These are phyloP conservation scores for Todus mexicanus DNA, from an alignment of 2,797 vertebrate species.

Conservation along the genomic window DNA sequence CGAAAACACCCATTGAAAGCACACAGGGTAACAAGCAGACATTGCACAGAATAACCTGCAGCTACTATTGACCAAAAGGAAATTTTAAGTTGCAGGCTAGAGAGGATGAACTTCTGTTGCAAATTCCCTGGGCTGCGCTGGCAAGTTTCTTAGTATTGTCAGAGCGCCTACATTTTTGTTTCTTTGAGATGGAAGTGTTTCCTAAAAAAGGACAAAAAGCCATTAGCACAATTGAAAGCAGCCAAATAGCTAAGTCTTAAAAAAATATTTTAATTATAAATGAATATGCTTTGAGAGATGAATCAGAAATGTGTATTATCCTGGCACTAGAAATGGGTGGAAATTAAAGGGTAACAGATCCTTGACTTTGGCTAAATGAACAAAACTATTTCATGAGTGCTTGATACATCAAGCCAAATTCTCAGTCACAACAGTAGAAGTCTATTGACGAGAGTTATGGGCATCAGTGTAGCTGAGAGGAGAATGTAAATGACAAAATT, in stretches of 20 bases:
- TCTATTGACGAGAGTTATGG: neutral
- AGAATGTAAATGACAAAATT: neutral
- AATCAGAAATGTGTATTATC: neutral
- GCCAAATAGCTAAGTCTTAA: neutral
- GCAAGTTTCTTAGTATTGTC: neutral
- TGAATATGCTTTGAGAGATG: neutral
- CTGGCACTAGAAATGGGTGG: neutral
- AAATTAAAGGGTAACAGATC: neutral
- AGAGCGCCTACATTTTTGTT: neutral
- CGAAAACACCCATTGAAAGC: neutral
- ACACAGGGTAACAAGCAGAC: neutral
- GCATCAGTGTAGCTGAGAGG: neutral
- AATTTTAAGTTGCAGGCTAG: neutral
- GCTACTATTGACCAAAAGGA: neutral
- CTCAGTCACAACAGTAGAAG: neutral
- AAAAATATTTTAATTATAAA: neutral
- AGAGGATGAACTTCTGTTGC: neutral
- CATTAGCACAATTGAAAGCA: neutral
- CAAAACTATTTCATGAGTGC: neutral
- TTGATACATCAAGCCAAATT: neutral
- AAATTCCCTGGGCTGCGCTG: neutral
- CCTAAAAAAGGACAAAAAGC: neutral
- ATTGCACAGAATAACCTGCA: neutral
- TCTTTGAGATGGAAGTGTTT: neutral
- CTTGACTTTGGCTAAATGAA: neutral